phyloP scores from a whole-genome alignment of 1,140 invertebrate species.

The Globodera rostochiensis region DNA sequence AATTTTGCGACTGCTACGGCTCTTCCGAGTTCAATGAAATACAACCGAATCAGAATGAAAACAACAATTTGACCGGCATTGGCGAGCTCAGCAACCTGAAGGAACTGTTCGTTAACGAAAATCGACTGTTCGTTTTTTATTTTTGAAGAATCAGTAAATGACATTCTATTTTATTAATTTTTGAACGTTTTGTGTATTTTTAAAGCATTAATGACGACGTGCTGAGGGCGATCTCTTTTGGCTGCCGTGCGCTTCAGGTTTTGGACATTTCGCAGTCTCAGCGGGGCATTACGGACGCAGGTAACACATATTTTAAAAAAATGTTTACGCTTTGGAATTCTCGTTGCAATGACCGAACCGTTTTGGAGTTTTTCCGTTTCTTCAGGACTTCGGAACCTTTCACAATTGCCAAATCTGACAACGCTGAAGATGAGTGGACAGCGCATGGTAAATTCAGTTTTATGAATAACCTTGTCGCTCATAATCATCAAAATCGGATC shows the following conservation, averaged over 20 bases:
- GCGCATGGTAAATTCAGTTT: neutral
- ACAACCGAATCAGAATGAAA: neutral
- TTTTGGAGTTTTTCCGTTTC: neutral
- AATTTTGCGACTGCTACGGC: slow-evolving; percentile 27
- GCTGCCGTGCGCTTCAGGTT: slow-evolving; percentile 10
- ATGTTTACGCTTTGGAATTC: too few relatives aligned
- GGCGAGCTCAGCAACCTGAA: slow-evolving; percentile 15
- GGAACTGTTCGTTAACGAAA: slow-evolving; percentile 21
- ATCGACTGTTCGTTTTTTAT: neutral
- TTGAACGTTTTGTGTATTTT: neutral
- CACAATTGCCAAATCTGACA: neutral
- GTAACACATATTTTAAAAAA: neutral
- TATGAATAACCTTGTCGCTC: too few relatives aligned
- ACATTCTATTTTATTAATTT: neutral
- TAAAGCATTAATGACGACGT: slow-evolving; percentile 12
- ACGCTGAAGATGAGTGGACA: slow-evolving; percentile 13
- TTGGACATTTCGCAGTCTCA: slow-evolving; percentile 23
- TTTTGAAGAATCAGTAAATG: neutral
- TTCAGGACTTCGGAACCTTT: slow-evolving; percentile 10
- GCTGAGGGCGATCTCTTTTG: slow-evolving; percentile 14
- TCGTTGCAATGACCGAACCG: neutral
- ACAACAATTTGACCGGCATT: slow-evolving; percentile 1
- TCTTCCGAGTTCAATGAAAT: slow-evolving; percentile 18
- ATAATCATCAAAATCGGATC: too few relatives aligned
- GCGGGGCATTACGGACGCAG: slow-evolving; percentile 16